phyloP scores from a whole-genome alignment of 2,888 invertebrate genomes.

The Tenthredo mesomela region DNA sequence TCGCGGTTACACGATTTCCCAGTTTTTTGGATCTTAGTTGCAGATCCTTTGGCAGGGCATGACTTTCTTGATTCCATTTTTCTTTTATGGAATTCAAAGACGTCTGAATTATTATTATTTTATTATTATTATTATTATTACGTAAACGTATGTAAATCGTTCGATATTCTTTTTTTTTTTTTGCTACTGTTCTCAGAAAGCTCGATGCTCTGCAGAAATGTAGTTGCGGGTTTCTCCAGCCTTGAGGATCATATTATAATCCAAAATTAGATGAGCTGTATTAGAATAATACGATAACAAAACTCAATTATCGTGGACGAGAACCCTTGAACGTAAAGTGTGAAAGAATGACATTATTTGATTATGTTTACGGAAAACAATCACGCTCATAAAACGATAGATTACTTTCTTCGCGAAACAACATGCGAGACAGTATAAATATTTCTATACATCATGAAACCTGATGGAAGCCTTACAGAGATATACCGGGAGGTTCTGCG shows the following conservation, averaged over 20 bases:
- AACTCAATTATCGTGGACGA: constrained; percentile 2
- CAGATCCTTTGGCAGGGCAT: neutral
- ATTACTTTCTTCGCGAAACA: neutral
- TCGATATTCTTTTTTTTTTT: neutral
- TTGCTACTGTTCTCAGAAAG: neutral
- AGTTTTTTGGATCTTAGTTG: neutral
- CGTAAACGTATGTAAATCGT: neutral
- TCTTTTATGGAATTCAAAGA: neutral
- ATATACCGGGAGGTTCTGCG: too few relatives aligned
- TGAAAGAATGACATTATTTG: neutral
- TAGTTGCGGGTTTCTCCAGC: neutral
- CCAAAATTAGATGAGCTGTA: neutral
- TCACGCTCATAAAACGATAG: neutral
- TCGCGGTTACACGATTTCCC: neutral
- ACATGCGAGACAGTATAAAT: neutral
- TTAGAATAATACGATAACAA: neutral
- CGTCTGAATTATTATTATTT: too few relatives aligned
- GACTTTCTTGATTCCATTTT: neutral
- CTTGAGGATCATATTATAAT: neutral
- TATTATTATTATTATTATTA: too few relatives aligned
- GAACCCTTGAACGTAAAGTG: neutral
- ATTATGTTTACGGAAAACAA: neutral
- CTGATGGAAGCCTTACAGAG: too few relatives aligned
- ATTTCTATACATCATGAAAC: neutral
- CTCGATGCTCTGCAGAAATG: neutral